phyloP scores from a whole-genome alignment of 2,113 vertebrate species.

The Glaucomys volans region DNA sequence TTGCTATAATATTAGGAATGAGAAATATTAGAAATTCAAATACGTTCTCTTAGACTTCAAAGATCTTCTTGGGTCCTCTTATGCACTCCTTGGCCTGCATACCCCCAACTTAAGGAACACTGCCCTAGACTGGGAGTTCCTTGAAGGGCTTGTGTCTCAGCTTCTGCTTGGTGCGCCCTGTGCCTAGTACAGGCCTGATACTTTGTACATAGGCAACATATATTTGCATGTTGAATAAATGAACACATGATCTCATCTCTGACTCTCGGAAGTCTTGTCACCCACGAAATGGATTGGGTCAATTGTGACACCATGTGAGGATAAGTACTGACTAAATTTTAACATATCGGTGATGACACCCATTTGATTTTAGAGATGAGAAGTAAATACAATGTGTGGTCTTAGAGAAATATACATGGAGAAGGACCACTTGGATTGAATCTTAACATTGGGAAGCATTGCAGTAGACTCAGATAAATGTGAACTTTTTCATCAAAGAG shows the following conservation, averaged over 20 bases:
- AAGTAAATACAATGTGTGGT: neutral
- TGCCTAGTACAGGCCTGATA: neutral
- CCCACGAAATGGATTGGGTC: neutral
- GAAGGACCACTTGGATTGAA: neutral
- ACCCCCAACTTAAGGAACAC: fast-evolving
- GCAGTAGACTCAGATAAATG: neutral
- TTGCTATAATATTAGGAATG: neutral
- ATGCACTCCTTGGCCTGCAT: neutral
- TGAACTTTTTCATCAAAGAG: neutral
- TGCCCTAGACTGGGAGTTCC: neutral
- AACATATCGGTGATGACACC: neutral
- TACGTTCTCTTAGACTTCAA: neutral
- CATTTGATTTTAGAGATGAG: neutral
- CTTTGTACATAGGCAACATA: neutral
- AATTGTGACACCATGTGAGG: neutral
- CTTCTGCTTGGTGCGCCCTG: neutral
- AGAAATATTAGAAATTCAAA: neutral
- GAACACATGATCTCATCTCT: neutral
- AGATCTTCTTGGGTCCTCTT: neutral
- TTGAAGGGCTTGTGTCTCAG: neutral
- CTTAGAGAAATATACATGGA: neutral
- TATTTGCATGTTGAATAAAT: neutral
- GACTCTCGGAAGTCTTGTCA: neutral
- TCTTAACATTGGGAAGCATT: neutral
- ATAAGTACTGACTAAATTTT: neutral